phyloP scores from a whole-genome alignment of 2,797 vertebrate genomes.

The Gobio occitaniae region DNA sequence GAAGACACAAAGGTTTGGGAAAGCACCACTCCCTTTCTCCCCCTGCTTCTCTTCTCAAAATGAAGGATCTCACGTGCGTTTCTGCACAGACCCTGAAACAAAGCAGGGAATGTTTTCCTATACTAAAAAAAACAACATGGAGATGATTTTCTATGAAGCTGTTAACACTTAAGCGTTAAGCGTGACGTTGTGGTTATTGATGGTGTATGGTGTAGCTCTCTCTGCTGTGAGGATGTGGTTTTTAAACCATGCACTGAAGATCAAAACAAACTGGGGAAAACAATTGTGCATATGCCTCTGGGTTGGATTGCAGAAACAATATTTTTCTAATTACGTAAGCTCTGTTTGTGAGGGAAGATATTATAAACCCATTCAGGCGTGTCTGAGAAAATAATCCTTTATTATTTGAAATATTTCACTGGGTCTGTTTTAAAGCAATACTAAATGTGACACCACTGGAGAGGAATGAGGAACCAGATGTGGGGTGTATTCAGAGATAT shows the following conservation, averaged over 20 bases:
- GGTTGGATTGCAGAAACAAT: slow-evolving; percentile 22
- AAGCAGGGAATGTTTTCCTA: background rate
- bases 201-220: background rate
- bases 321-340: slow-evolving; percentile 36
- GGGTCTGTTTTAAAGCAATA: slow-evolving; percentile 49
- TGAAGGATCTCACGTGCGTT: slow-evolving; percentile 35
- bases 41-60: slow-evolving; percentile 49
- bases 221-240: slow-evolving; percentile 15
- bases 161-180: slow-evolving; percentile 9
- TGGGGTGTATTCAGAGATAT: slow-evolving; percentile 57
- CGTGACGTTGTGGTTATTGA: background rate
- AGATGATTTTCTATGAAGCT: slow-evolving; percentile 14
- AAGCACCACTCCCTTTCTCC: slow-evolving; percentile 64
- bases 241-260: slow-evolving; percentile 17
- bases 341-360: slow-evolving; percentile 31
- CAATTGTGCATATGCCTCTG: slow-evolving; percentile 28
- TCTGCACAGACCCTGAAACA: background rate
- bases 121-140: background rate
- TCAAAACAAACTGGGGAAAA: slow-evolving; percentile 28
- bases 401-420: slow-evolving; percentile 60
- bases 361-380: slow-evolving; percentile 36
- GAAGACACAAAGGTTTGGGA: slow-evolving; percentile 57
- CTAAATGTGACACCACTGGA: slow-evolving; percentile 65
- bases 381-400: slow-evolving; percentile 48
- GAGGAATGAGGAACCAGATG: slow-evolving; percentile 74